Percentiles rank a stretch among this genome's conserved stretches.
These are phyloP conservation scores for Rhyacichthys aspro DNA, from an alignment of 2,797 vertebrate species.

Conservation along the genomic window DNA sequence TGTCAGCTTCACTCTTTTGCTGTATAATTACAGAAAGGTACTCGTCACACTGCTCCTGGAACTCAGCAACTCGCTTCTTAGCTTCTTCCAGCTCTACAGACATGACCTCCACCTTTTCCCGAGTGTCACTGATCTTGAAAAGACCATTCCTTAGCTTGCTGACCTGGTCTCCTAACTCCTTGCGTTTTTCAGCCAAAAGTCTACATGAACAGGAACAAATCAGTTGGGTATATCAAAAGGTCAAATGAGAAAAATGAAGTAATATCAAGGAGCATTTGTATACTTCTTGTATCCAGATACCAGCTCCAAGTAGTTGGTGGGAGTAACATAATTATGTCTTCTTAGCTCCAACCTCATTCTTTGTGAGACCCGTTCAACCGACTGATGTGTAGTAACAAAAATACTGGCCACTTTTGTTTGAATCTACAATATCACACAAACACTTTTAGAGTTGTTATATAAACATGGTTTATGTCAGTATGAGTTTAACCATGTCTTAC, in stretches of 20 bases:
- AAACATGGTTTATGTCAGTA: neutral
- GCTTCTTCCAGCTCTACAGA: constrained; percentile 87
- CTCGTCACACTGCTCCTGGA: constrained; percentile 88
- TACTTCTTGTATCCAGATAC: constrained; percentile 92
- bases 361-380: constrained; percentile 82
- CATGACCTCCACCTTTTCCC: constrained; percentile 89
- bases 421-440: constrained; percentile 67
- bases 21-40: constrained; percentile 87
- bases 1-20: constrained; percentile 87
- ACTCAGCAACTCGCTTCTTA: constrained; percentile 85
- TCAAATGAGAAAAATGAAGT: neutral
- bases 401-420: constrained; percentile 86
- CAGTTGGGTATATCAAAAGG: neutral
- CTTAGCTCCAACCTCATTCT: constrained; percentile 86
- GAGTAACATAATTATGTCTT: constrained; percentile 89
- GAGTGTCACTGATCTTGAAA: constrained; percentile 88
- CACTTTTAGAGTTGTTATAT: no score
- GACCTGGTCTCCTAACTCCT: constrained; percentile 85
- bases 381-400: constrained; percentile 90
- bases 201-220: constrained; percentile 55
- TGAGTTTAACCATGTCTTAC: constrained; percentile 66
- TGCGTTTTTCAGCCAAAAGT: constrained; percentile 86
- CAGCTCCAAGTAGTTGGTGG: constrained; percentile 91
- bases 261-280: neutral
- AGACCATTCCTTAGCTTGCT: constrained; percentile 87